Conservation (phyloP, 1,140 invertebrate species). For the Leguminivora glycinivorella region DNA sequence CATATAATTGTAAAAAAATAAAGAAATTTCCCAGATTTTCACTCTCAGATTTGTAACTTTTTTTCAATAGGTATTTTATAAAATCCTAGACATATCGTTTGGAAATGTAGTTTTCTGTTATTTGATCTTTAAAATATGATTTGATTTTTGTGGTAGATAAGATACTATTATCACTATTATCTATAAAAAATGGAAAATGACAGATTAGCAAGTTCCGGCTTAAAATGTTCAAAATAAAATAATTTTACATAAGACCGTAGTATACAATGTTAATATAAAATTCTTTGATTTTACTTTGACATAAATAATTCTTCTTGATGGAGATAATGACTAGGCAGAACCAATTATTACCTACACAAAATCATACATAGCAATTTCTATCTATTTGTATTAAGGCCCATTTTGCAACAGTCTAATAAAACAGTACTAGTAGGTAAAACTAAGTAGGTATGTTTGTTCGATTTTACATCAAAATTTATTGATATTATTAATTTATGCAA, state of each 20-base stretch:
- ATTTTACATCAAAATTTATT: constrained; percentile 10
- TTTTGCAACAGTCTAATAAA: background rate
- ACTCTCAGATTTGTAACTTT: too few species aligned
- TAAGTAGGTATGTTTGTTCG: constrained; percentile 6
- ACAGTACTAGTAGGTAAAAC: constrained; percentile 7
- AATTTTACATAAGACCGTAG: background rate
- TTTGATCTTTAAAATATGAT: too few species aligned
- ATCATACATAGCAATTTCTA: background rate
- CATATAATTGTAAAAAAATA: too few species aligned
- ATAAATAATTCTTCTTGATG: constrained; percentile 15
- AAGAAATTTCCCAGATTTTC: too few species aligned
- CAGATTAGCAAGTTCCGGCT: background rate
- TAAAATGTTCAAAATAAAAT: background rate
- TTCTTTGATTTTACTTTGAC: background rate
- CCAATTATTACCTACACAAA: background rate
- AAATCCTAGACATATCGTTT: too few species aligned
- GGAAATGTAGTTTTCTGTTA: too few species aligned
- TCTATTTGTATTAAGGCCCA: background rate
- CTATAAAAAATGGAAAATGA: background rate
- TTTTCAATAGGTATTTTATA: too few species aligned
- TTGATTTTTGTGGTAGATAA: too few species aligned
- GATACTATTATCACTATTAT: too few species aligned
- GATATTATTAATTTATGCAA: constrained; percentile 20
- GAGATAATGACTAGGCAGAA: background rate
- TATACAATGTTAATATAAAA: background rate